phyloP scores from a whole-genome alignment of 2,113 vertebrate species.

The Macquaria ambigua region DNA sequence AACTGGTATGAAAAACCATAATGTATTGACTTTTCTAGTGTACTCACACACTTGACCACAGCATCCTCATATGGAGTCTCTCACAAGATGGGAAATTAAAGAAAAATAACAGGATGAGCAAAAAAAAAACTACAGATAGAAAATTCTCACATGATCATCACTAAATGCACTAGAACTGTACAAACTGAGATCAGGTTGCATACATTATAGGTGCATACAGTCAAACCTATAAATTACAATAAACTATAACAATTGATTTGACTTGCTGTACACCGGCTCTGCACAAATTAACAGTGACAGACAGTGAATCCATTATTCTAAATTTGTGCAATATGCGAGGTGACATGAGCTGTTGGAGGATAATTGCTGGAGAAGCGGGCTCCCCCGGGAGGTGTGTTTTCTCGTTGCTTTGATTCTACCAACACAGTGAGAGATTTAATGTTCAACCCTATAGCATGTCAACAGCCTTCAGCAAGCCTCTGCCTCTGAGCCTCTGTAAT shows the following conservation, averaged over 20 bases:
- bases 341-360: conserved; percentile 58
- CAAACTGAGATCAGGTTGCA: neutral
- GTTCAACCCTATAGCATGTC: conserved; percentile 73
- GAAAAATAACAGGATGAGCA: neutral
- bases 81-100: conserved; percentile 11
- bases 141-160: neutral
- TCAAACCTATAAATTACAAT: conserved; percentile 36
- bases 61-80: conserved; percentile 1
- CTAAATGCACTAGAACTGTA: neutral
- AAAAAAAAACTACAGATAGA: neutral
- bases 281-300: conserved; percentile 52
- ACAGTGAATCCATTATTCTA: conserved; percentile 52
- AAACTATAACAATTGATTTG: conserved; percentile 34
- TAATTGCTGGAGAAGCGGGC: conserved; percentile 63
- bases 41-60: neutral
- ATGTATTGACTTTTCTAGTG: conserved; percentile 3
- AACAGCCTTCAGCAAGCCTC: conserved; percentile 69
- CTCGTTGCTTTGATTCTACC: conserved; percentile 69
- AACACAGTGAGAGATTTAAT: conserved; percentile 60
- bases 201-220: neutral
- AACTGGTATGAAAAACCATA: neutral
- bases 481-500: conserved; percentile 61
- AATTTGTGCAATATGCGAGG: conserved; percentile 43
- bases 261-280: conserved; percentile 11
- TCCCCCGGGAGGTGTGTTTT: conserved; percentile 63